Evolutionary conservation across 1,140 invertebrate species (phyloP), one percentile per base, ranked within the genome.

Genomic region (Samia ricini): DNA sequence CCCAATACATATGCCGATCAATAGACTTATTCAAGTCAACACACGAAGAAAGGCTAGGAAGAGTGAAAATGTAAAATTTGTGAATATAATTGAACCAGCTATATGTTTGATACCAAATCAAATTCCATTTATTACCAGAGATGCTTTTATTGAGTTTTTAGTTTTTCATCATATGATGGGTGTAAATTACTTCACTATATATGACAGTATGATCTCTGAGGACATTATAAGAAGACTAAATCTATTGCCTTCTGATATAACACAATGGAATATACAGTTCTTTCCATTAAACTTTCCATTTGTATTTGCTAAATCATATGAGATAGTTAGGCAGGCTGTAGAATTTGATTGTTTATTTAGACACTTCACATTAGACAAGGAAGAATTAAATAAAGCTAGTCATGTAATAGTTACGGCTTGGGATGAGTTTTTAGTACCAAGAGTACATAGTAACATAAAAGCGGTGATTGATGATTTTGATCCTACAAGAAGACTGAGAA

Each of bases 381-480:
- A 89, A 59, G 87, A 91, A 18, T 36, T 72, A 5, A 72, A 82
- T 55, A 90, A 89, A 76, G 91, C 91, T 6, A 92, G 89, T 66
- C 92, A 93, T 82, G 87, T 91, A 7, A 74, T 90, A 49, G 85
- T 91, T 1, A 72, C 95, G 10, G 90, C 92, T 0, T 93, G 94
- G 92, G 92, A 94, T 71, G 94, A 95, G 67, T 95, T 93, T 64
- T 78, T 95, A 36, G 91, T 94, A 8, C 92, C 94, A 1, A 91
- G 91, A 59, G 90, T 92, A 51, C 91, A 93, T 74, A 90, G 86
- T 60, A 89, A 84, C 36, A 61, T 91, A 4, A 90, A 89, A 63
- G 81, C 79, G 52, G 72, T 90, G 20, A 60, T 91, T 48, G 76
- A 77, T 60, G 81, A 89, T 52, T 85, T 86, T 71, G 89, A 91